Evolutionary conservation across 2,113 vertebrate species (phyloP).

Genomic region (Crotalus helleri): DNA sequence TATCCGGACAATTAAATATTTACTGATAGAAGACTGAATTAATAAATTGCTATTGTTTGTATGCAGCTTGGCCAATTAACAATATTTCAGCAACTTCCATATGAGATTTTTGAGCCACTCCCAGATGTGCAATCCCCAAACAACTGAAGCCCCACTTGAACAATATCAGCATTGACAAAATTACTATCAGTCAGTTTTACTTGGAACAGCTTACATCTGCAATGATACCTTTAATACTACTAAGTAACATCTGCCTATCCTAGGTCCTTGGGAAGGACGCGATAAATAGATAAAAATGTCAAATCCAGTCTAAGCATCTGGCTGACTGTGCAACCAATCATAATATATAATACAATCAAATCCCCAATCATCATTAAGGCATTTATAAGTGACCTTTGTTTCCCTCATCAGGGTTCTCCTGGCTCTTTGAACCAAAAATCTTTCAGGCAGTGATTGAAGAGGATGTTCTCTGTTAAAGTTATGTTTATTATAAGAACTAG

Average conservation of each 20-base stretch:
- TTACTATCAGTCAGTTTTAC: not conserved
- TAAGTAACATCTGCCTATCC: not conserved
- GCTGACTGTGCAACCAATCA: not conserved
- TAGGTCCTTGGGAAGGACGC: not conserved
- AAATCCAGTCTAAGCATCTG: not conserved
- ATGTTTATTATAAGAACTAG: not conserved
- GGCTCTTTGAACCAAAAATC: not conserved
- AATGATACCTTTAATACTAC: not conserved
- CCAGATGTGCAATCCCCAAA: not conserved
- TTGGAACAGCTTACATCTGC: not conserved
- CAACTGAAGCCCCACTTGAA: not conserved
- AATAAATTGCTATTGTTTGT: not conserved
- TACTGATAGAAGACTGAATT: not conserved
- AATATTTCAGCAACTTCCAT: not conserved
- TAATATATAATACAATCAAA: not conserved
- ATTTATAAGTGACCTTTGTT: not conserved
- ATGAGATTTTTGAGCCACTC: not conserved
- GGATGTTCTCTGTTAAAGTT: not conserved
- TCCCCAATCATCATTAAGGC: not conserved
- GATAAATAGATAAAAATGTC: not conserved
- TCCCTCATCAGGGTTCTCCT: not conserved
- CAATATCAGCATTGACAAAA: not conserved
- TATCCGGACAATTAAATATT: not conserved
- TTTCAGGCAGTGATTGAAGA: not conserved
- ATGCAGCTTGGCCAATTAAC: not conserved